These are phyloP conservation scores for Kryphioiulus occultus DNA, from an alignment of 2,888 invertebrate genomes.

Conservation along the genomic window DNA sequence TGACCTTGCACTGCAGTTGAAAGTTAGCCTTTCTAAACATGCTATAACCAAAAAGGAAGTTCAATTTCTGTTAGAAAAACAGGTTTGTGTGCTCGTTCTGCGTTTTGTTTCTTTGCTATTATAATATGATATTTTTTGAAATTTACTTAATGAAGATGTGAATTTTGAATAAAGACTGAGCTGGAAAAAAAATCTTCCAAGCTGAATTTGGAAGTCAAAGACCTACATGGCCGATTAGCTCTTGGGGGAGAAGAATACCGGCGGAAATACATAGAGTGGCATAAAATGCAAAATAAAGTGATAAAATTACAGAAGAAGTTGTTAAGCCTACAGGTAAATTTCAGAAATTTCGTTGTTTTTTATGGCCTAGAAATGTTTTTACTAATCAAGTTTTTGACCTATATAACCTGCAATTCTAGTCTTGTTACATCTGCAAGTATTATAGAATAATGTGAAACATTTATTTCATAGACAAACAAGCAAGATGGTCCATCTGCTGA, in stretches of 20 bases:
- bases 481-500: background rate
- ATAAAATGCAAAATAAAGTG: constrained; percentile 39
- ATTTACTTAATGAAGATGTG: background rate
- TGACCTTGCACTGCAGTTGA: background rate
- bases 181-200: background rate
- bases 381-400: background rate
- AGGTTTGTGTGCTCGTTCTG: background rate
- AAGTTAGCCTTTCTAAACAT: background rate
- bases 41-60: background rate
- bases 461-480: background rate
- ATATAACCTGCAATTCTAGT: no score
- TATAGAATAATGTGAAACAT: background rate
- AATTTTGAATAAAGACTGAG: background rate
- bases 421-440: background rate
- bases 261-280: constrained; percentile 46
- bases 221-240: background rate
- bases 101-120: background rate
- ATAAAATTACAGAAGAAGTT: constrained; percentile 39
- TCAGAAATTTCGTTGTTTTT: background rate
- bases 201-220: background rate
- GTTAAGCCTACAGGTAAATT: constrained; percentile 38
- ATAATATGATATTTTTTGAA: background rate
- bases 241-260: constrained; percentile 40
- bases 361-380: no score
- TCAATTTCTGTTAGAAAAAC: background rate